Percentiles rank a stretch among this genome's conserved stretches.
phyloP scores from a whole-genome alignment of 2,113 vertebrate genomes.

The Phoxinus phoxinus region DNA sequence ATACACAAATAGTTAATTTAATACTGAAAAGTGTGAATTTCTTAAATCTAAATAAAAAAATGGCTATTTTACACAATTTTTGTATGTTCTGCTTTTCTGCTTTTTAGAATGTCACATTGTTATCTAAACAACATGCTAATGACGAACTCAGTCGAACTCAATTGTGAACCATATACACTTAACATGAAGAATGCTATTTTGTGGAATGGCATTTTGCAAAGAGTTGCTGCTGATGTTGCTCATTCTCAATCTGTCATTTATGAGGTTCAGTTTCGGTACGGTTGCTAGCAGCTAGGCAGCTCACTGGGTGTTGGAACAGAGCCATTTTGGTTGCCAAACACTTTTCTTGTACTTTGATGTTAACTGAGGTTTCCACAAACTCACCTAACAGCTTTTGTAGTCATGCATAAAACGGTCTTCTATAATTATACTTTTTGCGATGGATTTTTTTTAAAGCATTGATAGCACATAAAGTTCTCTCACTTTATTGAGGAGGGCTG shows the following conservation, averaged over 20 bases:
- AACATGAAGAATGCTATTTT: background rate
- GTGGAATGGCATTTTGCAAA: background rate
- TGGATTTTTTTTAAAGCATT: background rate
- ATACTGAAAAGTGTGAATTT: background rate
- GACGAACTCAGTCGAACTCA: background rate
- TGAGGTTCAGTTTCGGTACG: background rate
- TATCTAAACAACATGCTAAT: background rate
- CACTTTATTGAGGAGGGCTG: conserved; percentile 27
- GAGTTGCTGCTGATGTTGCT: background rate
- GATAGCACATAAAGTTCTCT: background rate
- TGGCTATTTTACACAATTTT: background rate
- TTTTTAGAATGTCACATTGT: background rate
- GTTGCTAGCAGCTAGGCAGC: conserved; percentile 2
- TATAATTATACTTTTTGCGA: background rate
- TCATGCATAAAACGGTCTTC: background rate
- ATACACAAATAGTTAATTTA: background rate
- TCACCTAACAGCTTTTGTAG: background rate
- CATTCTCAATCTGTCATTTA: background rate
- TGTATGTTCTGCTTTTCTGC: background rate
- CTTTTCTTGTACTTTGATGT: background rate
- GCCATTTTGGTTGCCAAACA: background rate
- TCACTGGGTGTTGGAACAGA: background rate
- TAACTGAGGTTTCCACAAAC: background rate
- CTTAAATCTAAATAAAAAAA: background rate
- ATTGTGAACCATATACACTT: background rate